Base-by-base conservation (phyloP, 2,113 vertebrate genomes). In the Semicossyphus pulcher region DNA sequence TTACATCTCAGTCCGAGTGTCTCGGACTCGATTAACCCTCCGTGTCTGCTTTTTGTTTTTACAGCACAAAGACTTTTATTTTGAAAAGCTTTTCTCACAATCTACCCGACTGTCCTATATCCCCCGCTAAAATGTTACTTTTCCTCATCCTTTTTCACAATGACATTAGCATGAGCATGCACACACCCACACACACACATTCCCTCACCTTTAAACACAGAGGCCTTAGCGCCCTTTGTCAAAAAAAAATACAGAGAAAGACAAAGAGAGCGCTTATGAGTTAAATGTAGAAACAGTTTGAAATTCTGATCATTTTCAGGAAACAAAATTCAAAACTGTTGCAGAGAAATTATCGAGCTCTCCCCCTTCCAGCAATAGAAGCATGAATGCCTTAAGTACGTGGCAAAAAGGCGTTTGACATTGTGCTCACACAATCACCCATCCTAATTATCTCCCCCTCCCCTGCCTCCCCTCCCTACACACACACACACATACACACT, bases 401-500 rank as follows among this genome's bases (percentile, higher is more conserved):
- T 4, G 21, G 72, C 59, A 70, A 78, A 80, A 52, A 73, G 47
- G n/a, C 10, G 18, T 69, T 76, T 84, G 66, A 84, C 51, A 83
- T 66, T 76, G 63, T 54, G 36, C 44, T 74, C 29, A 25, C 56
- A 79, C 61, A 69, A 84, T 78, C 65, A 68, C 44, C 20, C 53
- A 64, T 74, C 63, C 71, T 77, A 86, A 89, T 86, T 74, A 86
- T 78, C 66, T 65, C 29, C 68, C 62, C 11, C 20, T 52, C 45
- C 39, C 29, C 56, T 32, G 45, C 21, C 21, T 28, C 31, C 20
- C 32, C 10, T 5, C 26, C 15, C 47, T 34, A 70, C 21, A 49
- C 5, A 20, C 2, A 34, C 18, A 23, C 51, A 29, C 45, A 15
- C 20, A 15, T 3, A 11, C 31, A n/a, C n/a, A n/a, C 32, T 52